Conservation (phyloP, 2,888 invertebrate genomes). For the Argyresthia goedartella region DNA sequence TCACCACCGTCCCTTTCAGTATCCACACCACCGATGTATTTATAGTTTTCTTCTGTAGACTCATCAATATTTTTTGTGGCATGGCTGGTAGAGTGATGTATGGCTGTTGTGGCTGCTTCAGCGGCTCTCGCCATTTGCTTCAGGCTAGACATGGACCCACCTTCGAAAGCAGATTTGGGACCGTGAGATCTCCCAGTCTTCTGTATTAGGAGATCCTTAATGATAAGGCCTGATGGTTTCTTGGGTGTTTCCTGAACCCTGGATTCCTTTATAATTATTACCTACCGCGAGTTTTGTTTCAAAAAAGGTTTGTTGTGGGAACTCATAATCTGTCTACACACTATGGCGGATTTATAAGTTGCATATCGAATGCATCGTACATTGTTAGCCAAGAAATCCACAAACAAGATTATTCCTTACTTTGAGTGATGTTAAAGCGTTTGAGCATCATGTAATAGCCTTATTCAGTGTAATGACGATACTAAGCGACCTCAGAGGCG, state of each 20-base stretch:
- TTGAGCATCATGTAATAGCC: conserved; percentile 38
- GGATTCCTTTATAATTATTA: neutral
- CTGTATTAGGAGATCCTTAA: conserved; percentile 32
- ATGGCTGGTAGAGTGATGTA: conserved; percentile 32
- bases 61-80: conserved; percentile 22
- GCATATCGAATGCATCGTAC: too few relatives aligned
- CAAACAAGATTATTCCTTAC: conserved; percentile 4
- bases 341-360: too few relatives aligned
- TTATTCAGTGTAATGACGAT: conserved; percentile 47
- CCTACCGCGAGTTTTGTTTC: too few relatives aligned
- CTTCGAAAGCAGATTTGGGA: conserved; percentile 36
- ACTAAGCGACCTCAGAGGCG: conserved; percentile 44
- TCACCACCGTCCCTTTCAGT: conserved; percentile 9
- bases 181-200: conserved; percentile 51
- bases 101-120: conserved; percentile 53
- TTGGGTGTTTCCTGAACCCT: conserved; percentile 1
- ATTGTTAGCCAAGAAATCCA: neutral
- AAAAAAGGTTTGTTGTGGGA: conserved; percentile 18
- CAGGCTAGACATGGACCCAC: conserved; percentile 50
- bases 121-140: conserved; percentile 64
- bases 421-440: conserved; percentile 11
- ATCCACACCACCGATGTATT: conserved; percentile 12
- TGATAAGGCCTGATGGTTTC: conserved; percentile 25
- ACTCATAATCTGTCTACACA: neutral
- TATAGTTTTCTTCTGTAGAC: conserved; percentile 32